Evolutionary conservation across 2,113 vertebrate genomes (phyloP), one percentile per base, ranked within the genome.

Genomic region (Lasiurus borealis): DNA sequence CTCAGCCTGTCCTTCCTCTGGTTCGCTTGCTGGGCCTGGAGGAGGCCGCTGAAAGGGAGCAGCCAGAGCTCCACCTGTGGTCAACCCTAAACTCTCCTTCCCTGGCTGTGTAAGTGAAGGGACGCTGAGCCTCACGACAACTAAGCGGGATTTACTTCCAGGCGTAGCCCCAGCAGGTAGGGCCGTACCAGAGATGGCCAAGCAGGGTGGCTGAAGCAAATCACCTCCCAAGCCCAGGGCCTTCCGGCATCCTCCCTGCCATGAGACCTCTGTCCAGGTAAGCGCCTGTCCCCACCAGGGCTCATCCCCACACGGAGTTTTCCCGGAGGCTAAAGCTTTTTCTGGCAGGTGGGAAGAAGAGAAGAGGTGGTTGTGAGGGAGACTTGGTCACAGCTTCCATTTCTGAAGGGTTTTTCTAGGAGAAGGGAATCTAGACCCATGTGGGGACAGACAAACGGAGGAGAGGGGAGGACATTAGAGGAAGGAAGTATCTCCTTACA

Each of bases 281-380:
- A 82, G 36, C 13, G 36, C 27, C 72, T 29, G 54, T 57, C 31
- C 2, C 15, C 46, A n/a, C 10, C 64, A 66, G 48, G 31, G 15
- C 64, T 59, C 57, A 14, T 59, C 50, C 66, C 34, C 29, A 50
- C 46, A 54, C 13, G 0, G 3, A 25, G 29, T 48, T 89, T 68
- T 95, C 44, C 89, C 40, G 69, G 36, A 75, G 69, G 57, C 18
- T 52, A 84, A 44, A 21, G 23, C 31, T 93, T 59, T 84, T 40
- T 80, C 84, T 87, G 84, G 87, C 62, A 48, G 71, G 90, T 75
- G 44, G 66, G 69, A n/a, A 68, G 71, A 44, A 50, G 68, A 77
- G 4, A 50, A 46, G 25, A 88, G 25, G 6, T 5, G 11, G 46
- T 25, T 59, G 15, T 27, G 1, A 94, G n/a, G 23, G 40, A 52